phyloP scores from a whole-genome alignment of 2,113 vertebrate genomes.

The Brienomyrus brachyistius region DNA sequence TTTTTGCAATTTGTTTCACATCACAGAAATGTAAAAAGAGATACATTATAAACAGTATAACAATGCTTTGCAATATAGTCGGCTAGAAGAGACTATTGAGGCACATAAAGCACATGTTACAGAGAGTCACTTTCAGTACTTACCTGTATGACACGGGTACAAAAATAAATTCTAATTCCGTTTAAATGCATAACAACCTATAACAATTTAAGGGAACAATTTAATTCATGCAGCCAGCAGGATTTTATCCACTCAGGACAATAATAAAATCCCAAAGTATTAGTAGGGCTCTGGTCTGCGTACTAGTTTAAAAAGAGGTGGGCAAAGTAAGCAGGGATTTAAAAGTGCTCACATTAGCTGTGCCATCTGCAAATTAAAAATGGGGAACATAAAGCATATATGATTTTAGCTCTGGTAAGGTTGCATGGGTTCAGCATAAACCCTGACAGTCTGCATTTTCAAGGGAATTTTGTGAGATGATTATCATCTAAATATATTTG shows the following conservation, averaged over 20 bases:
- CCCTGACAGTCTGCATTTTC: background rate
- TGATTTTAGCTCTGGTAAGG: background rate
- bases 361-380: background rate
- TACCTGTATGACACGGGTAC: background rate
- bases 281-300: background rate
- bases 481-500: background rate
- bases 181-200: background rate
- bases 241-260: background rate
- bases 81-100: background rate
- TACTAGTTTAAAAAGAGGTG: background rate
- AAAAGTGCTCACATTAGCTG: background rate
- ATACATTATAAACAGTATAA: background rate
- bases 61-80: background rate
- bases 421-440: background rate
- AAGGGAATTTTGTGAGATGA: background rate
- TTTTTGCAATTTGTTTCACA: background rate
- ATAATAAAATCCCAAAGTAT: background rate
- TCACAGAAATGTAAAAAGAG: background rate
- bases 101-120: background rate
- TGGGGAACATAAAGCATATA: background rate
- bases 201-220: background rate
- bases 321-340: background rate
- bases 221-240: background rate
- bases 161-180: background rate
- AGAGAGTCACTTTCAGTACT: background rate